A percentile compares a stretch with the other conserved stretches of the same genome.
These are phyloP conservation scores for Conus betulinus DNA, from an alignment of 1,140 invertebrate species.

Conservation along the genomic window DNA sequence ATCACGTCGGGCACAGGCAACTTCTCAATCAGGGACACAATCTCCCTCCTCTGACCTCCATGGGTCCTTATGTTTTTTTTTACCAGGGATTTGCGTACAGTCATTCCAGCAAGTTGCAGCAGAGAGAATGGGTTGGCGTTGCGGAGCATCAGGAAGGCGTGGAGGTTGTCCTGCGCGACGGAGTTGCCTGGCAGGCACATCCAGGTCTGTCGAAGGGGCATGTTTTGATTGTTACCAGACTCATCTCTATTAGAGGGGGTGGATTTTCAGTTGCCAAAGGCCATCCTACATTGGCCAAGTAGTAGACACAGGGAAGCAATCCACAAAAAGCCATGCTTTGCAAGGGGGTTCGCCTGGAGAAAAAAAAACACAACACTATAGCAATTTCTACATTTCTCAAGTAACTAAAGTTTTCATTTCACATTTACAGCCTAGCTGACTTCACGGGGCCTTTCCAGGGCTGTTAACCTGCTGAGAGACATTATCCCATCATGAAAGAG, in stretches of 20 bases:
- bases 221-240: neutral
- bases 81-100: neutral
- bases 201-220: neutral
- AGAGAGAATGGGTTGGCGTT: conserved; percentile 5
- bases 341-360: neutral
- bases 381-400: neutral
- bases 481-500: too few relatives aligned
- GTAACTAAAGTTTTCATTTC: too few relatives aligned
- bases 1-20: conserved; percentile 7
- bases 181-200: conserved; percentile 13
- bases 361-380: too few relatives aligned
- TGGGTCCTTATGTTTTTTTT: neutral
- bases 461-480: too few relatives aligned
- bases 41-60: neutral
- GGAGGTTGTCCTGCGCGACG: neutral
- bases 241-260: neutral
- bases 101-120: neutral
- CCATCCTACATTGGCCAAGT: conserved; percentile 29
- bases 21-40: neutral
- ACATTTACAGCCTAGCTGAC: too few relatives aligned
- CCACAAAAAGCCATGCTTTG: conserved; percentile 1
- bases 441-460: too few relatives aligned
- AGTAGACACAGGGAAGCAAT: neutral
- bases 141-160: conserved; percentile 17
- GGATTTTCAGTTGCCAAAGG: neutral